Conservation (phyloP, 2,113 vertebrate genomes). For the Hoplias malabaricus region DNA sequence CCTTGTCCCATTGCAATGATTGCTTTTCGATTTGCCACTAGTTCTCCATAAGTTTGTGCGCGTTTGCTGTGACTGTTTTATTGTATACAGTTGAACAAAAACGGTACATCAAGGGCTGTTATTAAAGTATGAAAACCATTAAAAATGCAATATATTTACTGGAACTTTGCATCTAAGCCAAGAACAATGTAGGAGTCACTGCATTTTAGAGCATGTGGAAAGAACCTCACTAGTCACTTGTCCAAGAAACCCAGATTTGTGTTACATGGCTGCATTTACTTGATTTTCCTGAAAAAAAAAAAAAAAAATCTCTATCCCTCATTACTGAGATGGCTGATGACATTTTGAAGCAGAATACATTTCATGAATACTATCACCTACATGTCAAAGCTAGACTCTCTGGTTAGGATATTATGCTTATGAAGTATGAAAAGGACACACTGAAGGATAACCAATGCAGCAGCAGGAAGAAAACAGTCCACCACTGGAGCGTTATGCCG, state of each 20-base stretch:
- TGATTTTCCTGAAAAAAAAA: not conserved
- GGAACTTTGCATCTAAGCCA: not conserved
- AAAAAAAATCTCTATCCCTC: not conserved
- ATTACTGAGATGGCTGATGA: not conserved
- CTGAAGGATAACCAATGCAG: conserved; percentile 14
- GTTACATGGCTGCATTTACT: too few species aligned
- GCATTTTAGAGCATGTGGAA: not conserved
- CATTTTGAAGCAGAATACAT: not conserved
- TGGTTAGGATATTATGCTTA: not conserved
- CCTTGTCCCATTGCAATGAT: too few species aligned
- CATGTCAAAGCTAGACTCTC: not conserved
- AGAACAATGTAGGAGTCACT: too few species aligned
- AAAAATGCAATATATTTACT: not conserved
- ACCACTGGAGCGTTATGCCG: not conserved
- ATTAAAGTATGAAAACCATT: not conserved
- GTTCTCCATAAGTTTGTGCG: too few species aligned
- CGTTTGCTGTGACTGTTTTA: too few species aligned
- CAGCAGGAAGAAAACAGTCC: not conserved
- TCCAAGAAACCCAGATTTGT: not conserved
- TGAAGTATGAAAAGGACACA: conserved; percentile 7
- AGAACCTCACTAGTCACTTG: not conserved
- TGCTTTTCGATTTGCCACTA: too few species aligned
- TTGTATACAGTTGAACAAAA: too few species aligned
- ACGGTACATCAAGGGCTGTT: too few species aligned
- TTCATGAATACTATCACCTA: not conserved